A percentile compares a stretch with the other conserved stretches of the same genome.
Conservation (phyloP, 2,888 invertebrate species). For the Xestia sexstrigata region DNA sequence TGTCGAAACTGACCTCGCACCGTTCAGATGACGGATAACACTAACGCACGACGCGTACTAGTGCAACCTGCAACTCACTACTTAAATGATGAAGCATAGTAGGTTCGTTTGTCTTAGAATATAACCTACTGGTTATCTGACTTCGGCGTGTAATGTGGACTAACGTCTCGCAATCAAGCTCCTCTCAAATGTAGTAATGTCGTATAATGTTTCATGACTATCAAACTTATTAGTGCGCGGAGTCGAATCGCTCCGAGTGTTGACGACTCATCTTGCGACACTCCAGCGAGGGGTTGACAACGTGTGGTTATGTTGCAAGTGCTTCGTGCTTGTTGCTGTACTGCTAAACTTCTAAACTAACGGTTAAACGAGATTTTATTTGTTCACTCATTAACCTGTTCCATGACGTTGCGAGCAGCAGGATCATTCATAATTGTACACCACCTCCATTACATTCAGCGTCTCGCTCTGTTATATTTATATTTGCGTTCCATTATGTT, state of each 20-base stretch:
- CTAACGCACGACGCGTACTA: background rate
- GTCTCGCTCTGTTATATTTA: background rate
- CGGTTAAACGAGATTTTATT: background rate
- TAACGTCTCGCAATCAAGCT: constrained; percentile 33
- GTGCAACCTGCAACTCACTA: background rate
- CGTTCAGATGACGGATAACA: constrained; percentile 20
- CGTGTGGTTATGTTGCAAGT: background rate
- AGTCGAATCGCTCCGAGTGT: constrained; percentile 1
- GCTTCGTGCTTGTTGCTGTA: background rate
- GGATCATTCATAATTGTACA: background rate
- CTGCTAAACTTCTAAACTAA: background rate
- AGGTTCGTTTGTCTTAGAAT: background rate
- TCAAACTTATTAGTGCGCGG: constrained; percentile 14
- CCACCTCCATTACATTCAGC: background rate
- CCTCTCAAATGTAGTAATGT: constrained; percentile 43
- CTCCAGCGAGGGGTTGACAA: background rate
- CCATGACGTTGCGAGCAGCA: background rate
- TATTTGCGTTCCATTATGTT: background rate
- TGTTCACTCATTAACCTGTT: background rate
- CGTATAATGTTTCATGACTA: constrained; percentile 35
- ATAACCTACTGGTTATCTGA: background rate
- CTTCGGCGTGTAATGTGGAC: constrained; percentile 9
- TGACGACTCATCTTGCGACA: constrained; percentile 12
- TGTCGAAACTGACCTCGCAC: constrained; percentile 43
- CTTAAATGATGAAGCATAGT: background rate